phyloP scores from a whole-genome alignment of 2,113 vertebrate genomes.

The Tetrax tetrax region DNA sequence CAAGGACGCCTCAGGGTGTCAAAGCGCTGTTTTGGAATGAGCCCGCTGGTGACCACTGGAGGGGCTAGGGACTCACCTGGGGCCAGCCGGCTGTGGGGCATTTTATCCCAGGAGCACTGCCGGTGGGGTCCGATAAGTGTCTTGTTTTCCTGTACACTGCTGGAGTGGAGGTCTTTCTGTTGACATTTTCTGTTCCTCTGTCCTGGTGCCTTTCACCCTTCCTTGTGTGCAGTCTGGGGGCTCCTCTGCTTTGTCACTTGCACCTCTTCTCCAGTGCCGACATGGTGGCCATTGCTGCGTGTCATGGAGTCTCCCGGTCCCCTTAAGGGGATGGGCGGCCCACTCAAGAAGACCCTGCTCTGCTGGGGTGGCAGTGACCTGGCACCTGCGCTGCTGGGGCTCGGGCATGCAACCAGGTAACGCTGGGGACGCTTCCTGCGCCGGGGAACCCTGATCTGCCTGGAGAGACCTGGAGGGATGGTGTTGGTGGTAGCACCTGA shows the following conservation, averaged over 20 bases:
- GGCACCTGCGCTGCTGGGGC: accelerated
- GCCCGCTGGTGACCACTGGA: background rate
- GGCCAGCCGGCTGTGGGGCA: accelerated
- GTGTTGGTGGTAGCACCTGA: background rate
- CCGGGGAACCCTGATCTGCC: background rate
- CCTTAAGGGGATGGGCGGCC: accelerated
- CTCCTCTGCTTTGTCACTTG: background rate
- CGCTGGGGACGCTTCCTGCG: accelerated
- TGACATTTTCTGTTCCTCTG: background rate
- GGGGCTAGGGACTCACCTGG: background rate
- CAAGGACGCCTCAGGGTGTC: background rate
- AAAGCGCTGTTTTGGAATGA: background rate
- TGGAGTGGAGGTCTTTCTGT: background rate
- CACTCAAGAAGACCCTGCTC: background rate
- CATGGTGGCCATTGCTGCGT: accelerated
- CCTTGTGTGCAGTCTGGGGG: background rate
- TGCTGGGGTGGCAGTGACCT: background rate
- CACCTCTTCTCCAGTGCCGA: accelerated
- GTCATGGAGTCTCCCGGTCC: background rate
- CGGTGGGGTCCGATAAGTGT: accelerated
- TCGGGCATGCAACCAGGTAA: background rate
- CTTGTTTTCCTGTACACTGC: background rate
- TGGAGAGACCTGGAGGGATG: background rate
- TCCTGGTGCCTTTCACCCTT: background rate
- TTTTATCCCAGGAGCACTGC: background rate